Base-by-base conservation (phyloP, 2,888 invertebrate species). In the Sarcophaga caerulescens region DNA sequence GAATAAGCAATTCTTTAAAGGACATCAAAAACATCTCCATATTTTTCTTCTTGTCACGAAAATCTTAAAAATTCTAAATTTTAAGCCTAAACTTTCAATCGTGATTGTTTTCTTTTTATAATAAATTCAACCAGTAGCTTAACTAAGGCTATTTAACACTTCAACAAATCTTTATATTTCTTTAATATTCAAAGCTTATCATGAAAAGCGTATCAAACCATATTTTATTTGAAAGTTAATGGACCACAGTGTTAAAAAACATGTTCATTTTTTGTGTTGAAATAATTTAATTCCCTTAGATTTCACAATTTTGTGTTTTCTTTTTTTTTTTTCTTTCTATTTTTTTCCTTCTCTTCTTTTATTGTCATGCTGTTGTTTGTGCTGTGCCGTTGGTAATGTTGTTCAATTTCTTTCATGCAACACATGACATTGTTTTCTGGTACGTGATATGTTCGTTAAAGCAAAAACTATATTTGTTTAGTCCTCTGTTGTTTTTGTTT, bases 341-440 rank as follows among this genome's bases (percentile, higher is more conserved):
- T 52, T 17, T 4, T 14, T 52, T 4, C 5, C 4, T 14, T 14
- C 4, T 4, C 35, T 35, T 10, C 1, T 35, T 35, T 52, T 52
- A 52, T 52, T 52, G 52, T 52, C 17, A 35, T 52, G 52, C 70
- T 10, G 52, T 52, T 52, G 52, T 12, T 52, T 52, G 14, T 52
- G 52, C 35, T 35, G 35, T 35, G 35, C 35, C 35, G 35, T 35
- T 35, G 52, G 11, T 85, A 65, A 63, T 63, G 45, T 44, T 81
- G 81, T 71, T 85, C 66, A 62, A 80, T 84, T 83, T 81, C 81
- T 84, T 83, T 84, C 81, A 81, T 81, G 84, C 81, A 86, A 86
- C 86, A 84, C 84, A 86, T 86, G 84, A 84, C 81, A 81, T 78
- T 69, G 66, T 84, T 77, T 77, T 71, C 21, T 25, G 23, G 69